Evolutionary conservation across 2,797 vertebrate genomes (phyloP).

Genomic region (Labroides dimidiatus): DNA sequence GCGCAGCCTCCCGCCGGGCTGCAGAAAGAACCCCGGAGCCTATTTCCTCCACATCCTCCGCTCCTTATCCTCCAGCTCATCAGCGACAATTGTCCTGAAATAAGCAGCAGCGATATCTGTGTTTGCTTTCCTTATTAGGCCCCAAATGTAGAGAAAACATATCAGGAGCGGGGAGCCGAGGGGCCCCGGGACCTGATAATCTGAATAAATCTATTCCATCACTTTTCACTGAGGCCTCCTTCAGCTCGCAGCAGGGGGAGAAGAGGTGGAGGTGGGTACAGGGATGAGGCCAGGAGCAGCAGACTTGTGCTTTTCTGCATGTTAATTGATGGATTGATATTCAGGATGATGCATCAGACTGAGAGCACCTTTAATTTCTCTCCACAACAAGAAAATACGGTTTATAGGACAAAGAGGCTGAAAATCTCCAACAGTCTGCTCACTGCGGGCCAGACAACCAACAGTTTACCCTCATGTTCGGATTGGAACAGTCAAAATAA

Average conservation of each 20-base stretch:
- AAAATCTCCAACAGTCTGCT: too few relatives aligned
- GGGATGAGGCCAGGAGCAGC: constrained; percentile 14
- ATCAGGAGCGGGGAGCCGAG: constrained; percentile 35
- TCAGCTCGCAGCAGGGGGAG: constrained; percentile 46
- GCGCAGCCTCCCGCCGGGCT: constrained; percentile 75
- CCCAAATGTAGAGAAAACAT: constrained; percentile 66
- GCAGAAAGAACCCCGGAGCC: constrained; percentile 65
- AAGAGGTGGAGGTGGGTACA: background rate
- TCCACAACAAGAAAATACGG: background rate
- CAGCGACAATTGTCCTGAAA: constrained; percentile 69
- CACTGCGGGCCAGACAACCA: too few relatives aligned
- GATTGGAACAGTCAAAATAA: too few relatives aligned
- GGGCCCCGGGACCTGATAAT: constrained; percentile 77
- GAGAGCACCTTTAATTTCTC: background rate
- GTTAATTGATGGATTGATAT: constrained; percentile 76
- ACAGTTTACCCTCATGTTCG: too few relatives aligned
- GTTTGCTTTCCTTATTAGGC: constrained; percentile 80
- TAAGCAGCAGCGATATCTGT: constrained; percentile 54
- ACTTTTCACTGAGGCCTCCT: constrained; percentile 61
- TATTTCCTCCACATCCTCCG: constrained; percentile 73
- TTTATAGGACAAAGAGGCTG: too few relatives aligned
- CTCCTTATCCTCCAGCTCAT: constrained; percentile 77
- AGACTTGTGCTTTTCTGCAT: constrained; percentile 32
- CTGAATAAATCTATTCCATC: constrained; percentile 83
- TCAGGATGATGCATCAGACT: constrained; percentile 40